Percentiles rank a stretch among this genome's conserved stretches.
Conservation (phyloP, 2,113 vertebrate species). For the Cryptotis parvus region DNA sequence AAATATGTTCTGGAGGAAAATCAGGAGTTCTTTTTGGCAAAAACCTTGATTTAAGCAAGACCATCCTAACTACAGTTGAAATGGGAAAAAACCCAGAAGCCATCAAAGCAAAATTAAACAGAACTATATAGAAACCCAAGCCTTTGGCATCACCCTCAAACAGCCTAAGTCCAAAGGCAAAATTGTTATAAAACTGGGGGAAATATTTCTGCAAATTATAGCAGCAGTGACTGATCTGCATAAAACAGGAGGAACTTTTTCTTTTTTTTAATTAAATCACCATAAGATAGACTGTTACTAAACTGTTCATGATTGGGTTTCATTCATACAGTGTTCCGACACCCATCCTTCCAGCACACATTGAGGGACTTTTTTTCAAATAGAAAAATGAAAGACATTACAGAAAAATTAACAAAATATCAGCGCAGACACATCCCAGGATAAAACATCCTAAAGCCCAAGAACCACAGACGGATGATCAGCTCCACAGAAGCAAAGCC, state of each 20-base stretch:
- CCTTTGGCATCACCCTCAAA: not conserved
- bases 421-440: not conserved
- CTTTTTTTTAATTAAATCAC: too few species aligned
- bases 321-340: too few species aligned
- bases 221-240: too few species aligned
- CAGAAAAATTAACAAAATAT: not conserved
- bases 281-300: too few species aligned
- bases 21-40: not conserved
- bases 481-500: not conserved
- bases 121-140: not conserved
- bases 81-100: not conserved
- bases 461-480: not conserved
- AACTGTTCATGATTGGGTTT: too few species aligned
- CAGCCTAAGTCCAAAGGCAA: not conserved
- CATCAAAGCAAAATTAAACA: not conserved
- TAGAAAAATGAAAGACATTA: not conserved
- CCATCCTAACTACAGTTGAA: slow-evolving; percentile 1
- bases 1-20: not conserved
- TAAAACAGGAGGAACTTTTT: too few species aligned
- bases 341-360: too few species aligned
- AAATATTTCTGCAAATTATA: too few species aligned
- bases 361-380: slow-evolving; percentile 1
- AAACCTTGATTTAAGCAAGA: slow-evolving; percentile 22
- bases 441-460: not conserved
- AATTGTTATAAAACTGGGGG: not conserved